phyloP scores from a whole-genome alignment of 2,797 vertebrate species.

The Spinus pinus region DNA sequence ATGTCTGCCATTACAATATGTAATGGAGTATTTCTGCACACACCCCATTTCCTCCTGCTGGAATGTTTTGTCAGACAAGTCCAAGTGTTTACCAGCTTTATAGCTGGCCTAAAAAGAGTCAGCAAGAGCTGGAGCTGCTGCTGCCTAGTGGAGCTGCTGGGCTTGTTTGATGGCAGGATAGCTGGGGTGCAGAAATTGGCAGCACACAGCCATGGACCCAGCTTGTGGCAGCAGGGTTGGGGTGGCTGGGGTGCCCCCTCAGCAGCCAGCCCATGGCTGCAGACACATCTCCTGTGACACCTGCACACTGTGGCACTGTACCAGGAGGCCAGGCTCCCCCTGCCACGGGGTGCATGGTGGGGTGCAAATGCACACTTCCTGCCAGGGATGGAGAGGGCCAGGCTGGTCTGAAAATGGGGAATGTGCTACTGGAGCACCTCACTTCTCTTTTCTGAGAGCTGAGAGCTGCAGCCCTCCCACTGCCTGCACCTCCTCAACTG shows the following conservation, averaged over 20 bases:
- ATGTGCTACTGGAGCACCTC: neutral
- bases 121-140: neutral
- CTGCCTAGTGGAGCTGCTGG: neutral
- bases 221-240: neutral
- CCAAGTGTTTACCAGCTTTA: conserved; percentile 53
- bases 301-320: rapidly evolving
- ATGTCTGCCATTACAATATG: conserved; percentile 64
- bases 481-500: neutral
- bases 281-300: neutral
- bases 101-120: neutral
- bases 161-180: neutral
- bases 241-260: neutral
- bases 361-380: neutral
- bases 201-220: neutral
- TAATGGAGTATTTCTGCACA: conserved; percentile 50
- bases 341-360: neutral
- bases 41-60: conserved; percentile 53
- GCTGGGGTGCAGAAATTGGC: neutral
- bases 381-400: neutral
- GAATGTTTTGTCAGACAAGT: conserved; percentile 19
- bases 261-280: neutral
- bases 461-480: neutral
- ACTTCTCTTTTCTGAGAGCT: neutral
- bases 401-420: neutral
- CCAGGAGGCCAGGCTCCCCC: neutral